Conservation (phyloP, 2,113 vertebrate genomes). For the Phyllopteryx taeniolatus region DNA sequence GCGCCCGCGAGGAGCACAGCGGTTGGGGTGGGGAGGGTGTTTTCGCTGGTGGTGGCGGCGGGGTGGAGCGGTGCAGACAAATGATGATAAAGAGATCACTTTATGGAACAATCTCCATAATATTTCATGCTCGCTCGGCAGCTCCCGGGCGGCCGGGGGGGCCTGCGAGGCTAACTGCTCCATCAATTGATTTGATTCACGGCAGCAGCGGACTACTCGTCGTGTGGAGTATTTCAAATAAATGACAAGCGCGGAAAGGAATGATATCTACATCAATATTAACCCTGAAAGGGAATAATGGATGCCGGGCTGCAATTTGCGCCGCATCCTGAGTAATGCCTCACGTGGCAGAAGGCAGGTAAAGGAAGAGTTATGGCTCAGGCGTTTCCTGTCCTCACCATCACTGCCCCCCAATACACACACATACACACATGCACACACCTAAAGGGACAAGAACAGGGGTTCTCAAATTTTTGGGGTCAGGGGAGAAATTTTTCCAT, state of each 20-base stretch:
- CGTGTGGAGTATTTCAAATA: slow-evolving; percentile 99
- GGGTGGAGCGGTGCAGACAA: slow-evolving; percentile 79
- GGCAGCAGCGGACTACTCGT: slow-evolving; percentile 85
- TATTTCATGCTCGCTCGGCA: slow-evolving; percentile 95
- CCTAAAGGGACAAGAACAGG: slow-evolving; percentile 1
- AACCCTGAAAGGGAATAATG: slow-evolving; percentile 98
- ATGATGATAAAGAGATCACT: slow-evolving; percentile 99
- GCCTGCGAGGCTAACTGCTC: slow-evolving; percentile 92
- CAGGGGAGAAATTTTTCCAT: slow-evolving; percentile 33
- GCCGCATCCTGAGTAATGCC: slow-evolving; percentile 85
- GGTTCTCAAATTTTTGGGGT: not conserved
- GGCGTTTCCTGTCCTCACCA: slow-evolving; percentile 49
- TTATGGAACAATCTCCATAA: slow-evolving; percentile 99
- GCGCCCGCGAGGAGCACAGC: slow-evolving; percentile 81
- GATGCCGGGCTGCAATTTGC: slow-evolving; percentile 88
- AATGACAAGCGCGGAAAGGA: slow-evolving; percentile 94
- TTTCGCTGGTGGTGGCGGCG: not conserved
- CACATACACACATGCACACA: not conserved
- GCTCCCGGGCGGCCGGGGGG: slow-evolving; percentile 77
- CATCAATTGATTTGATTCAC: slow-evolving; percentile 99
- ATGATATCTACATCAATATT: slow-evolving; percentile 99
- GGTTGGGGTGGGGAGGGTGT: slow-evolving; percentile 48
- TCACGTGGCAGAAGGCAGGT: slow-evolving; percentile 58
- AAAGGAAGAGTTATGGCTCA: slow-evolving; percentile 73
- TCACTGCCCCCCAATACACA: not conserved